Evolutionary conservation across 2,797 vertebrate species (phyloP), one percentile per base, ranked within the genome.

Genomic region (Eutrigla gurnardus): DNA sequence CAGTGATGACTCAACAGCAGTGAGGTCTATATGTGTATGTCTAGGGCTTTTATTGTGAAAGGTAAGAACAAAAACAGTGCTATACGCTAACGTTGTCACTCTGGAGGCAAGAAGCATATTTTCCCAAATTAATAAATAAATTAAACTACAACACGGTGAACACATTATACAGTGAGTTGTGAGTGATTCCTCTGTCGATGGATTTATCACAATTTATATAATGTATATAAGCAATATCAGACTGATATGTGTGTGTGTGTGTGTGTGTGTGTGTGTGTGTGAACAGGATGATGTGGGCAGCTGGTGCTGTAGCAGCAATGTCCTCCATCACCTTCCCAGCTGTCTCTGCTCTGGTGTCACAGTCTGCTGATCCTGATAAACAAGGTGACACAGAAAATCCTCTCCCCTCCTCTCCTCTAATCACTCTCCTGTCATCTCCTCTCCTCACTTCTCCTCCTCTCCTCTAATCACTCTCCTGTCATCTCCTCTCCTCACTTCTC

Each of bases 271-370:
- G 58, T 55, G 54, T 70, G 60, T 77, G 65, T 35, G 11, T 70
- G 7, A 61, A 65, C 82, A 97, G 96, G 96, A 97, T 97, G 96
- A 97, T 97, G 93, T 97, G 96, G 96, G 96, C 96, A 3, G 96
- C 96, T 1, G 96, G 96, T 25, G 96, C 96, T 0, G 96, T 97
- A 50, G 96, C 96, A 60, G 96, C 96, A 17, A 97, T 97, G 96
- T 97, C 96, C 70, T 97, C 96, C 87, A 97, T 97, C 88, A 97
- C 96, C 52, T 97, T 97, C 90, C 96, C 96, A 1, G 96, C 96
- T 15, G 95, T 97, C 75, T 97, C 96, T 81, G 95, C 96, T 77
- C 93, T 97, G 86, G 96, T 97, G 85, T 97, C 96, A 0, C 93
- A 96, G 81, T 96, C 96, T 0, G 96, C 96, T 0, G 96, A 97